Base-by-base conservation (phyloP, 2,888 invertebrate species). In the Zhengitettix transpicula region DNA sequence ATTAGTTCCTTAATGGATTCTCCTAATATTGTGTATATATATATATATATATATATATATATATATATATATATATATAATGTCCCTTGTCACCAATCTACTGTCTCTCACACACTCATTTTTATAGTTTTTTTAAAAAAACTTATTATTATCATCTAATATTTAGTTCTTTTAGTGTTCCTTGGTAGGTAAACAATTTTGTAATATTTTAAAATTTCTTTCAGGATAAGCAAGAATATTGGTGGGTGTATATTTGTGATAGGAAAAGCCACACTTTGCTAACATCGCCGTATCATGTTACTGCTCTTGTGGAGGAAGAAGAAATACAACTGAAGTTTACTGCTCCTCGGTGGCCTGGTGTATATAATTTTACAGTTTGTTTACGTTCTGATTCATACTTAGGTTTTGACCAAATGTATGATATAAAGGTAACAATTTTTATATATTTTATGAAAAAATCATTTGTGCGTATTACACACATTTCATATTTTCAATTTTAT, bases 181-280 rank as follows among this genome's bases (percentile, higher is more conserved):
- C n/a, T n/a, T n/a, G n/a, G n/a, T n/a, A n/a, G n/a, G n/a, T n/a
- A n/a, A 42, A 14, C 55, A 9, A 56, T 51, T 40, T 52, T 52
- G 52, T 52, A 47, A 28, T 58, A 55, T 68, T 68, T 28, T 28
- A 28, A 28, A 2, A 28, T 28, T 28, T 28, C 28, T 28, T 28
- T 1, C 66, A 80, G 75, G 88, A 88, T 65, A 95, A 99, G 72
- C 96, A 96, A 72, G 99, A 99, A 75, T 97, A 89, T 76, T 99
- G 99, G 98, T 99, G 98, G 97, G 87, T 97, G 65, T 99, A 98
- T 74, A 88, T 99, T 67, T 90, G 91, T 75, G 98, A 99, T 77
- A 84, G 92, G 68, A 97, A 94, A 75, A 89, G 89, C 65, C 87
- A 86, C 71, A 87, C 89, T 63, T 76, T 99, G 67, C 81, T 97